Percentiles rank a stretch among this genome's conserved stretches.
These are phyloP conservation scores for Acromyrmex echinatior DNA, from an alignment of 1,140 invertebrate species.

Conservation along the genomic window DNA sequence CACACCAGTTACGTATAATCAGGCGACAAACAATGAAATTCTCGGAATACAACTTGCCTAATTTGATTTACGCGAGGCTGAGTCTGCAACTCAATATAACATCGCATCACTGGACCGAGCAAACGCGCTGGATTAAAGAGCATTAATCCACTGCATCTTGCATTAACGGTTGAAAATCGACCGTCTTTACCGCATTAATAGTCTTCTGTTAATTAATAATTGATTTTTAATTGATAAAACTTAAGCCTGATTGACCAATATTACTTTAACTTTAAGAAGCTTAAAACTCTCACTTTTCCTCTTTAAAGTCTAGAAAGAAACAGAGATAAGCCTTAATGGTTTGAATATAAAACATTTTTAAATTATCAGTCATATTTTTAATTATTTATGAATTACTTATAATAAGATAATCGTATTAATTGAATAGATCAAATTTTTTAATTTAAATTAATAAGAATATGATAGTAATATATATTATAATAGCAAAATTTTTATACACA, in stretches of 20 bases:
- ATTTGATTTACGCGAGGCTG: slow-evolving; percentile 62
- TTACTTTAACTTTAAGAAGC: no score
- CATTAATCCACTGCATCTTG: slow-evolving; percentile 33
- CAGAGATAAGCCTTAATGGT: no score
- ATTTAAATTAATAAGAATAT: background rate
- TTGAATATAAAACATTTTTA: background rate
- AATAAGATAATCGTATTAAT: background rate
- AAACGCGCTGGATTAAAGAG: slow-evolving; percentile 60
- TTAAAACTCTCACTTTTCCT: no score
- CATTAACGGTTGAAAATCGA: background rate
- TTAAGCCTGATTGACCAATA: no score
- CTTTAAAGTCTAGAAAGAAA: no score
- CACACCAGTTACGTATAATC: slow-evolving; percentile 42
- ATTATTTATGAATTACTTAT: background rate
- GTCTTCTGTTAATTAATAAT: slow-evolving; percentile 14
- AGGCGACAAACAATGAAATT: slow-evolving; percentile 68
- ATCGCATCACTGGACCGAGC: slow-evolving; percentile 21
- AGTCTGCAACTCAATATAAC: slow-evolving; percentile 15
- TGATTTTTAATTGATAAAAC: background rate
- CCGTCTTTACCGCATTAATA: background rate
- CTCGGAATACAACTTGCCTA: slow-evolving; percentile 57
- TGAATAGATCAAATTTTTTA: background rate
- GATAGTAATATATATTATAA: background rate
- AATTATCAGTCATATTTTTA: background rate
- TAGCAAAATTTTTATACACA: background rate